A percentile compares a stretch with the other conserved stretches of the same genome.
Conservation (phyloP, 2,113 vertebrate genomes). For the Cyprichromis sp. region DNA sequence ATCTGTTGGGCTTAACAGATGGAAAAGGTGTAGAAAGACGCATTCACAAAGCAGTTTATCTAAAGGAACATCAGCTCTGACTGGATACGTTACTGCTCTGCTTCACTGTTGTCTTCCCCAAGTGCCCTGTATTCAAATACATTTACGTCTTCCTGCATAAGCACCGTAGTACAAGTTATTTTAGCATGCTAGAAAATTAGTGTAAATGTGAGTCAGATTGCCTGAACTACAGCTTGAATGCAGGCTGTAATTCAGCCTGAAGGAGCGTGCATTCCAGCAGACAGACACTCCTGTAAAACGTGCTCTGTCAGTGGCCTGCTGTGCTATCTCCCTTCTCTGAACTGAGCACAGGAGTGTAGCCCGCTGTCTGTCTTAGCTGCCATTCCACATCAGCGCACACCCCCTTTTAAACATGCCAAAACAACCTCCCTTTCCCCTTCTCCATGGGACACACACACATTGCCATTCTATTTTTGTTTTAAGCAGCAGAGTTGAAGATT, state of each 20-base stretch:
- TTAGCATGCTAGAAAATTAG: neutral
- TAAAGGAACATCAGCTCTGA: constrained; percentile 22
- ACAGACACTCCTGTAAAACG: constrained; percentile 53
- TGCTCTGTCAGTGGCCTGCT: constrained; percentile 47
- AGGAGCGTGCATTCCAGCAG: constrained; percentile 52
- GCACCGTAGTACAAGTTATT: neutral
- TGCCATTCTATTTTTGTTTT: neutral
- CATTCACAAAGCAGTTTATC: constrained; percentile 22
- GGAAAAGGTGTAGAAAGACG: neutral
- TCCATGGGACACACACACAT: neutral
- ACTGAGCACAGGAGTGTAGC: constrained; percentile 6
- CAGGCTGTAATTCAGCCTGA: constrained; percentile 22
- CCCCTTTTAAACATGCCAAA: constrained; percentile 10
- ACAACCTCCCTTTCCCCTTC: neutral
- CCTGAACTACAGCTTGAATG: constrained; percentile 1
- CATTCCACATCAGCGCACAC: constrained; percentile 34
- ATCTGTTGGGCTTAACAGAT: constrained; percentile 8
- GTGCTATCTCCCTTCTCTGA: constrained; percentile 11
- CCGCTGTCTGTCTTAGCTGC: constrained; percentile 26
- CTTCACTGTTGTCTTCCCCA: constrained; percentile 8
- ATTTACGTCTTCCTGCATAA: neutral
- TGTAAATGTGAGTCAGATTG: neutral
- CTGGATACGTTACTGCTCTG: neutral
- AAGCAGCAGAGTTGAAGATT: neutral
- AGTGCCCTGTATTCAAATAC: constrained; percentile 16